Evolutionary conservation across 2,113 vertebrate species (phyloP), one percentile per base, ranked within the genome.

Genomic region (Planiliza haematocheilus): DNA sequence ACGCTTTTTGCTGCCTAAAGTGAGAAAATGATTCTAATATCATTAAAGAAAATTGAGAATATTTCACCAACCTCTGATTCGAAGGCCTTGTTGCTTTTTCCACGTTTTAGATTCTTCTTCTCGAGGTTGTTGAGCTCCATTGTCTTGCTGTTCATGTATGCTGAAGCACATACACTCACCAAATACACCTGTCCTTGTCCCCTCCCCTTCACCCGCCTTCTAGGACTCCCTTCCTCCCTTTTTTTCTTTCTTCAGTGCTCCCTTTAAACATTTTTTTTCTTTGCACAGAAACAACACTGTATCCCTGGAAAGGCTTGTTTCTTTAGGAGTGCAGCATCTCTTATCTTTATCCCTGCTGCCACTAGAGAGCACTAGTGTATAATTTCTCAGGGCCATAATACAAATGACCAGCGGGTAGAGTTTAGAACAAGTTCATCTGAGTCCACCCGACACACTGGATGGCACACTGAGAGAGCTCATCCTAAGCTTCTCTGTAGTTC

Each of bases 331-430:
- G 18, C 4, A 59, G 16, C 2, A 14, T 45, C 10, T 55, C 12
- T 5, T 60, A 16, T 45, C 70, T 56, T 13, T 17, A 17, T 60
- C 45, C 34, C 12, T 16, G 4, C 10, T 53, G 62, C 85, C 90
- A 86, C 79, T 74, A 87, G 87, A 86, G 81, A 34, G 86, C 83
- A 78, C 43, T 52, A 39, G 21, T 68, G 77, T 57, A 79, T 86
- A 20, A 88, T 62, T 48, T 78, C 34, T 69, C n/a, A 52, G 30
- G 17, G 11, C 20, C 12, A 34, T 2, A 34, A 21, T 8, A 1
- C 39, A 37, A 16, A 17, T 13, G 10, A 3, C 8, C n/a, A 13
- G 17, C 12, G 17, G 34, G 12, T 12, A 20, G 12, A 51, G 63
- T 67, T 60, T 20, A 67, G 4, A 52, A 16, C 5, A 66, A 63